Conservation (phyloP, 2,888 invertebrate species). For the Encarsia formosa region DNA sequence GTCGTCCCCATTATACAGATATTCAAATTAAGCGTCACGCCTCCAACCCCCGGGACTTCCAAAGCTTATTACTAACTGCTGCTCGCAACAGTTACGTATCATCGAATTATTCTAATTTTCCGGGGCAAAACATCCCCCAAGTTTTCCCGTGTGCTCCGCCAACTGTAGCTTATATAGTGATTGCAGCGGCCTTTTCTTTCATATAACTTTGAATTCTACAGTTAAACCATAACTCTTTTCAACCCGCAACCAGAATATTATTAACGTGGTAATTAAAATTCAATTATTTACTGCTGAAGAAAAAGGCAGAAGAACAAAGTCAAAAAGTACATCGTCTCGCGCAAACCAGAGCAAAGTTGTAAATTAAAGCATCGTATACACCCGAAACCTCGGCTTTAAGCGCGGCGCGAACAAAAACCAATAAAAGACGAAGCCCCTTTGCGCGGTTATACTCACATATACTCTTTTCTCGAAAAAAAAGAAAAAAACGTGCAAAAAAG, state of each 20-base stretch:
- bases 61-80: constrained; percentile 29
- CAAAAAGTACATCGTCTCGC: constrained; percentile 5
- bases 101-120: constrained; percentile 52
- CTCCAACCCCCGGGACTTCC: constrained; percentile 30
- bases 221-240: no score
- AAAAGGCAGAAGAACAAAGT: constrained; percentile 17
- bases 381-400: no score
- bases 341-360: constrained; percentile 18
- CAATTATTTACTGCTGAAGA: no score
- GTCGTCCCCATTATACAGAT: constrained; percentile 51
- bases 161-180: no score
- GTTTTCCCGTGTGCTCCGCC: no score
- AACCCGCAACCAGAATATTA: no score
- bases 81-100: constrained; percentile 51
- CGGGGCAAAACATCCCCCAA: constrained; percentile 40
- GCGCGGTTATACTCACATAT: no score
- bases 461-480: no score
- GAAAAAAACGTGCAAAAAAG: no score
- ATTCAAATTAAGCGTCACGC: constrained; percentile 46
- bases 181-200: no score
- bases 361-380: constrained; percentile 18
- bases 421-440: constrained; percentile 18
- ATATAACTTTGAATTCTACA: no score
- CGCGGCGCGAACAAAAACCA: constrained; percentile 22
- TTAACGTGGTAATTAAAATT: no score